Evolutionary conservation across 1,140 invertebrate genomes (phyloP).

Genomic region (Drosophila navojoa): DNA sequence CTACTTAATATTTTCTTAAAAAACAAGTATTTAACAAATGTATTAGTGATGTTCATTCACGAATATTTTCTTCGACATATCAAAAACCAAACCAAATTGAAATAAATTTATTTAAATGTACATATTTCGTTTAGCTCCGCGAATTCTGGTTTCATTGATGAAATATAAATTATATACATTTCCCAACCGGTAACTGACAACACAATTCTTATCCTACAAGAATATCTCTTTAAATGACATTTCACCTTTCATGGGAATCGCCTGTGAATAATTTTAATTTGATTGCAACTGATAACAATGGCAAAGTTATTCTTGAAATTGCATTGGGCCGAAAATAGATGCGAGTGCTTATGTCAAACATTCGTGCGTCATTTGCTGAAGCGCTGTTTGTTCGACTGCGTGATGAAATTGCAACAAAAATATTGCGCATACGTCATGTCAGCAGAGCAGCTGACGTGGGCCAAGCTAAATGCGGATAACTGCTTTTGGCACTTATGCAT

Average conservation of each 20-base stretch:
- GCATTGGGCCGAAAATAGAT: slow-evolving; percentile 26
- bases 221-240: neutral
- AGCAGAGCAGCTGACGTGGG: slow-evolving; percentile 9
- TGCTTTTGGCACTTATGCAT: neutral
- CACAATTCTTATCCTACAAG: neutral
- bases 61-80: too few species aligned
- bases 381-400: neutral
- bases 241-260: neutral
- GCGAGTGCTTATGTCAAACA: slow-evolving; percentile 26
- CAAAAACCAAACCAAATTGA: too few species aligned
- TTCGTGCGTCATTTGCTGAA: slow-evolving; percentile 20
- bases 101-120: too few species aligned
- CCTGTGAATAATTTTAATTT: slow-evolving; percentile 15
- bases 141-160: too few species aligned
- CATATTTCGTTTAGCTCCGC: too few species aligned
- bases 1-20: too few species aligned
- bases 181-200: too few species aligned
- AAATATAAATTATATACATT: too few species aligned
- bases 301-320: slow-evolving; percentile 4
- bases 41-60: too few species aligned
- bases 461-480: slow-evolving; percentile 3
- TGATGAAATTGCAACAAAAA: slow-evolving; percentile 27
- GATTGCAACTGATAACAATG: slow-evolving; percentile 9
- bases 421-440: slow-evolving; percentile 44
- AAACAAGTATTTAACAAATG: too few species aligned